Base-by-base conservation (phyloP, 2,888 invertebrate species). In the Hydroisotoma schaefferi region DNA sequence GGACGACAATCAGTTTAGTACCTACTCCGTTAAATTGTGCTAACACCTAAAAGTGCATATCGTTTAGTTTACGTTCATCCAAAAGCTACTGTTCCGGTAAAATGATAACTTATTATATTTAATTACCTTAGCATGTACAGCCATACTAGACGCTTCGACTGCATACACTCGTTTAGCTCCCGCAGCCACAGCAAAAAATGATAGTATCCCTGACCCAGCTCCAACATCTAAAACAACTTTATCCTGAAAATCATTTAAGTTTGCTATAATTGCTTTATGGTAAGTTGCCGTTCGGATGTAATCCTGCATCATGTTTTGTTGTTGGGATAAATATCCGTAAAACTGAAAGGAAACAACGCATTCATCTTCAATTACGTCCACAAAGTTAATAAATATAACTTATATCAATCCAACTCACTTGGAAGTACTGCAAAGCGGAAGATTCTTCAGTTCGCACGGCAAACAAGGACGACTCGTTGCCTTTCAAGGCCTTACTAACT, bases 261-360 rank as follows among this genome's bases (percentile, higher is more conserved):
- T 99, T 56, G 90, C 87, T 66, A 95, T 81, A 77, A 99, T 95
- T 58, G 99, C 98, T 74, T 92, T 85, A 79, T 99, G 98, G 79
- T 99, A 99, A 59, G 98, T 98, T 76, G 94, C 93, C 47, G 99
- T 99, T 73, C 99, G 83, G 68, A 98, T 92, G 78, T 94, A 99
- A 78, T 99, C 99, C 80, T 99, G 98, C 90, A 99, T 90, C 98
- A 99, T 99, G 77, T 99, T 99, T 79, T 99, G 99, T 79, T 99
- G 99, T 77, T 99, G 99, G 59, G 95, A 95, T 72, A 99, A 81
- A 80, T 97, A 98, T 68, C 98, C 97, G 79, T 99, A 99, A 80
- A 99, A 99, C 82, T 98, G 77, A 25, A 78, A 57, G 54, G 63
- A 65, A 69, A 65, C 15, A 55, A 44, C n/a, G 8, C 33, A 33